Evolutionary conservation across 2,888 invertebrate genomes (phyloP), one percentile per base, ranked within the genome.

Genomic region (Agriopis marginaria): DNA sequence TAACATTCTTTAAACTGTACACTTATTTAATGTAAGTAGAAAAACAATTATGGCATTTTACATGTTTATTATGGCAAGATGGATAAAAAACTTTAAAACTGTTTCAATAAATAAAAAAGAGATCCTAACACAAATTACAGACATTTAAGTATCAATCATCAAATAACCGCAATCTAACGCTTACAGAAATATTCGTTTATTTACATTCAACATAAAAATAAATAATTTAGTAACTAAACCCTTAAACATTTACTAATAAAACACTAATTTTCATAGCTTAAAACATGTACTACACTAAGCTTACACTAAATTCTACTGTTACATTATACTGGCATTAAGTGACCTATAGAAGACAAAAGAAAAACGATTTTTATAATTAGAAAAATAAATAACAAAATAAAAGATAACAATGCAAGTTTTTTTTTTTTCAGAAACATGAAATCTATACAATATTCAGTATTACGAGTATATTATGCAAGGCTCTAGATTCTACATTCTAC

Each of bases 171-270:
- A 32, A 32, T 80, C 83, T 89, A 91, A 89, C 88, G 82, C 89
- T 89, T 90, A 91, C 87, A 89, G 86, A 89, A 90, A 89, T 47
- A 89, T 90, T 80, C 87, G 89, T 86, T 69, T 93, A 93, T 93
- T 89, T 93, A 93, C 93, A 94, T 82, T 89, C 93, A 94, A 94
- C 94, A 91, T 93, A 92, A 91, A 90, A 93, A 94, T 94, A 94
- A 93, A 94, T 94, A 93, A 94, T 93, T 92, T 92, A 93, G 92
- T 88, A 75, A 83, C 90, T 90, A 90, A 92, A 86, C 83, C 86
- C 92, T 92, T 92, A 92, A 82, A 89, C 87, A 89, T 88, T 88
- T 88, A 89, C 87, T 91, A 90, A 88, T 86, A 89, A 83, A 91
- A 92, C 84, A 81, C 90, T 91, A 92, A 82, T 68, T 75, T 68